These are phyloP conservation scores for Aphyosemion australe DNA, from an alignment of 2,113 vertebrate species.

Conservation along the genomic window DNA sequence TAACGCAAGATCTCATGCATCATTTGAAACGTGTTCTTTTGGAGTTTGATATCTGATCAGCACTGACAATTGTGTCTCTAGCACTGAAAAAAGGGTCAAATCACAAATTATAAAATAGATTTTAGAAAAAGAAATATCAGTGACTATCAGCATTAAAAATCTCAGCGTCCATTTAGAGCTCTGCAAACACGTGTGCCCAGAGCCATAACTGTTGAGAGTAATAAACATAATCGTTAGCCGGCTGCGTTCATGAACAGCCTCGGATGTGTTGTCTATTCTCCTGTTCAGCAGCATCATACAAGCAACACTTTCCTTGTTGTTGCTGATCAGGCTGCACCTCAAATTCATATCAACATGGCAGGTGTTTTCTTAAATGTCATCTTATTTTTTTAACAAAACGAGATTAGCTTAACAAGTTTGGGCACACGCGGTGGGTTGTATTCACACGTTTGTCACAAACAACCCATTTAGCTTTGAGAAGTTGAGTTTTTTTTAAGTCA, in stretches of 20 bases:
- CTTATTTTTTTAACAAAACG: neutral
- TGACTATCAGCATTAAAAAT: conserved; percentile 6
- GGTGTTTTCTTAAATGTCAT: conserved; percentile 5
- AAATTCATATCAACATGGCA: conserved; percentile 21
- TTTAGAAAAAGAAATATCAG: neutral
- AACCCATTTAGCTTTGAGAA: neutral
- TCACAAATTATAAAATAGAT: conserved; percentile 53
- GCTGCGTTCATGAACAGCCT: conserved; percentile 17
- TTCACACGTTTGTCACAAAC: conserved; percentile 3
- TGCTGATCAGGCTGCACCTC: conserved; percentile 29
- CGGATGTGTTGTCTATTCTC: conserved; percentile 2
- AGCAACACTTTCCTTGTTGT: conserved; percentile 26
- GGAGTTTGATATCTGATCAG: conserved; percentile 42
- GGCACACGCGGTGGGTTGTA: too few relatives aligned
- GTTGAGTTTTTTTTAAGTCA: neutral
- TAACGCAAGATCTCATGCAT: conserved; percentile 47
- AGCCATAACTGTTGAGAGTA: conserved; percentile 27
- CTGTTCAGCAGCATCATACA: conserved; percentile 27
- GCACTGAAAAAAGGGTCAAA: conserved; percentile 49
- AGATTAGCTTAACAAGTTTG: too few relatives aligned
- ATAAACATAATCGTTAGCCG: conserved; percentile 34
- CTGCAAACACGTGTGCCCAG: conserved; percentile 24
- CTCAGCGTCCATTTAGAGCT: conserved; percentile 11
- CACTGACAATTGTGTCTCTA: conserved; percentile 39
- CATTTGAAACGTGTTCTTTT: conserved; percentile 61